Evolutionary conservation across 2,113 vertebrate species (phyloP), one percentile per base, ranked within the genome.

Genomic region (Clarias batrachus): DNA sequence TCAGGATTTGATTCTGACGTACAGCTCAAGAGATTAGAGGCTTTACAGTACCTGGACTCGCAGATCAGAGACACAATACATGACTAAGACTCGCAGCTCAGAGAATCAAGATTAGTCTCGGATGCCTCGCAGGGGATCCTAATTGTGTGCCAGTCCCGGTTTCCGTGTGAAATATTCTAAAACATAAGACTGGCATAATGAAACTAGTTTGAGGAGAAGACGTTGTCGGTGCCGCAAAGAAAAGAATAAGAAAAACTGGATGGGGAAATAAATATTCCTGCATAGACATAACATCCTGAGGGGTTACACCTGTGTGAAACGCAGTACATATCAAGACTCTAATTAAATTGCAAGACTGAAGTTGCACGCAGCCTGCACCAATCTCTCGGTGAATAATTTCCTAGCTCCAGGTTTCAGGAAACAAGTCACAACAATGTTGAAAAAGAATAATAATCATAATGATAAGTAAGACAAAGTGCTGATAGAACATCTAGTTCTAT

Each of bases 141-240:
- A 63, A 76, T 90, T 90, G 90, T 86, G 86, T 73, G 48, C 74
- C 85, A 33, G 88, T 93, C 89, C 85, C 76, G 87, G 62, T 65
- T 41, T 33, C 23, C 60, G n/a, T 48, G 83, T 60, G 21, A 68
- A 84, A 59, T 37, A 30, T 74, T 37, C 12, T 1, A 37, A 73
- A 73, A 41, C 12, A 23, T 21, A 9, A 21, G 70, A 73, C 37
- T 41, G 27, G 6, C 11, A 70, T 14, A 77, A 52, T 59, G 37
- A 14, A 54, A 63, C 66, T n/a, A 52, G 59, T 21, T 23, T 23
- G 4, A 21, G 77, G 4, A 88, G 86, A 87, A 70, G 66, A 91
- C 92, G 91, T 89, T 91, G 91, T 91, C 88, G 77, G 71, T 25
- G 52, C 73, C n/a, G 87, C 84, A 52, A 52, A 76, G 86, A 92